Evolutionary conservation across 2,113 vertebrate species (phyloP), one percentile per base, ranked within the genome.

Genomic region (Hydrochoerus hydrochaeris): DNA sequence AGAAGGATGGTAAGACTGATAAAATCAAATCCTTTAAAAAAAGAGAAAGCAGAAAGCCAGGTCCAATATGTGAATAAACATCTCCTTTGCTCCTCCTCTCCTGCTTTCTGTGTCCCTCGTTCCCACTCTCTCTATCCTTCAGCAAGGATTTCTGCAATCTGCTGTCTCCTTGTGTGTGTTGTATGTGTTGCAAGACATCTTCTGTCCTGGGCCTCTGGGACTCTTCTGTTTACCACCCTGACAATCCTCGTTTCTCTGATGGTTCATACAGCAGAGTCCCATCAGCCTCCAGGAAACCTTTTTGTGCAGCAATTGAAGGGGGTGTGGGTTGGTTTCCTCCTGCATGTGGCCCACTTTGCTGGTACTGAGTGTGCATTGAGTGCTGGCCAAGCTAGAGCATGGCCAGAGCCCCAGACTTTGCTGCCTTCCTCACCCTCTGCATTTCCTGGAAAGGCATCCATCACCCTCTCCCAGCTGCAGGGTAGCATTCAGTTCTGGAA

Each of bases 121-220:
- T 10, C 14, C n/a, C 17, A 30, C 35, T 24, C 14, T 3, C n/a
- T 0, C n/a, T 0, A 11, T 20, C 46, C 44, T 22, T 24, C n/a
- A 35, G 62, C 44, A 38, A 30, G 26, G 6, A 28, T 19, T 28
- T 54, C 41, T 77, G 65, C n/a, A 16, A 35, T 80, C 88, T 78
- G 44, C 16, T 35, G 6, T 60, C 38, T 44, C 16, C 28, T 20
- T 78, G 54, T 49, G 57, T 2, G 11, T 52, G 10, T 57, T 57
- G 17, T 52, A 14, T 67, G 4, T 17, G 35, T 65, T 78, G 63
- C 41, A 3, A 3, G 11, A 85, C 17, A 2, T 62, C 58, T 85
- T 81, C 26, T 89, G 32, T 81, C 69, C 65, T 94, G 85, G 7
- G 32, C 38, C 58, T 19, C 57, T 62, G 87, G 10, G 13, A 75